phyloP scores from a whole-genome alignment of 2,113 vertebrate species.

The Corvus hawaiiensis region DNA sequence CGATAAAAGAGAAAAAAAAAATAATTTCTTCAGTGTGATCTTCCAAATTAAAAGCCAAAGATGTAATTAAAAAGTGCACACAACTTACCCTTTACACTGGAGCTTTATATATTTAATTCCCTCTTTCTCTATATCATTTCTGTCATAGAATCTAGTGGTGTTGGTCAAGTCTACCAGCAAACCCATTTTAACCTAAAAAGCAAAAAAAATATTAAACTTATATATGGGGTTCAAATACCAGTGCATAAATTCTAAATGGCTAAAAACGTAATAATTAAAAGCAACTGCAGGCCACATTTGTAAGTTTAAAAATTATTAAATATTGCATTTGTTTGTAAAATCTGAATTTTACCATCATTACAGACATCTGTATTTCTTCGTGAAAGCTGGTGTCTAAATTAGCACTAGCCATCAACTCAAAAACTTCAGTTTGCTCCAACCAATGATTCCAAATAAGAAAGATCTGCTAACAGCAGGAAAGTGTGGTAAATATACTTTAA shows the following conservation, averaged over 20 bases:
- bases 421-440: not conserved
- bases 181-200: constrained; percentile 91
- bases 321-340: not conserved
- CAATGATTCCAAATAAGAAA: not conserved
- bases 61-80: not conserved
- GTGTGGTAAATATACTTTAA: not conserved
- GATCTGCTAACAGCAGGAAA: not conserved
- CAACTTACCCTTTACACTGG: constrained; percentile 91
- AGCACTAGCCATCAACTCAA: not conserved
- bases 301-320: not conserved
- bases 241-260: not conserved
- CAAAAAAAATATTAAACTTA: not conserved
- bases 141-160: constrained; percentile 94
- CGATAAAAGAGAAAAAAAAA: not conserved
- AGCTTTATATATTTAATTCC: constrained; percentile 94
- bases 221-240: not conserved
- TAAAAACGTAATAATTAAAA: not conserved
- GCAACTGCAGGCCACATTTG: not conserved
- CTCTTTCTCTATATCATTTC: constrained; percentile 92
- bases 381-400: not conserved
- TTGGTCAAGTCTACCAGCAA: constrained; percentile 95
- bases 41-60: not conserved
- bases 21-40: not conserved
- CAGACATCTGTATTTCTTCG: not conserved
- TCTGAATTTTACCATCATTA: not conserved